These are phyloP conservation scores for Athetis lepigone DNA, from an alignment of 2,888 invertebrate species.

Conservation along the genomic window DNA sequence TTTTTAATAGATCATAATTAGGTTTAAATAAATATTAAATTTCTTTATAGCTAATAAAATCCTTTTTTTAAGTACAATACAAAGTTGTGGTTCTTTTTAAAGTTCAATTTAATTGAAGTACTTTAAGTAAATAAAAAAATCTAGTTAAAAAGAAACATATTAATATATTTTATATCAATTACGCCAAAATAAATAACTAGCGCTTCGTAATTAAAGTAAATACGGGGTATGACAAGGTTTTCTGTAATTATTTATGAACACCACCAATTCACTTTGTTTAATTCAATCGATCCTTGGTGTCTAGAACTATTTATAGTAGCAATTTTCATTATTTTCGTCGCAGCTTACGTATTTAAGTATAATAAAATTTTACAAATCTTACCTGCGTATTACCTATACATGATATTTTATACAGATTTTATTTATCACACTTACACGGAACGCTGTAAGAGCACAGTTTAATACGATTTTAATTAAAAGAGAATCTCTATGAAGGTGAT, in stretches of 20 bases:
- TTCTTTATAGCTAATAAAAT: too few relatives aligned
- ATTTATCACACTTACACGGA: conserved; percentile 18
- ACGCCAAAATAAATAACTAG: conserved; percentile 9
- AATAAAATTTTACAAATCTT: conserved; percentile 6
- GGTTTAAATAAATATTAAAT: too few relatives aligned
- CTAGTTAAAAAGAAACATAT: too few relatives aligned
- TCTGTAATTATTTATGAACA: conserved; percentile 7
- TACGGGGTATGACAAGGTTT: background rate
- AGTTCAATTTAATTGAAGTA: too few relatives aligned
- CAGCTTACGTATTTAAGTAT: background rate
- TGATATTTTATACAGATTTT: conserved; percentile 9
- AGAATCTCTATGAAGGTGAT: conserved; percentile 25
- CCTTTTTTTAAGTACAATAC: too few relatives aligned
- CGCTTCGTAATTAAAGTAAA: background rate
- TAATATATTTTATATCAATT: too few relatives aligned
- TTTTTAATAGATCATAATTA: too few relatives aligned
- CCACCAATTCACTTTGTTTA: conserved; percentile 10
- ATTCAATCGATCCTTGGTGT: conserved; percentile 14
- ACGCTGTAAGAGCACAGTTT: conserved; percentile 21
- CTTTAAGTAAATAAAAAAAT: too few relatives aligned
- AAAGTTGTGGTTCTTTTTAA: too few relatives aligned
- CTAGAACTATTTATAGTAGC: conserved; percentile 17
- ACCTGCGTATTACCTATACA: conserved; percentile 50
- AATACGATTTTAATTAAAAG: conserved; percentile 34
- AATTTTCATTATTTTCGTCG: conserved; percentile 33